Evolutionary conservation across 1,140 invertebrate genomes (phyloP).

Genomic region (Trichonephila clavata): DNA sequence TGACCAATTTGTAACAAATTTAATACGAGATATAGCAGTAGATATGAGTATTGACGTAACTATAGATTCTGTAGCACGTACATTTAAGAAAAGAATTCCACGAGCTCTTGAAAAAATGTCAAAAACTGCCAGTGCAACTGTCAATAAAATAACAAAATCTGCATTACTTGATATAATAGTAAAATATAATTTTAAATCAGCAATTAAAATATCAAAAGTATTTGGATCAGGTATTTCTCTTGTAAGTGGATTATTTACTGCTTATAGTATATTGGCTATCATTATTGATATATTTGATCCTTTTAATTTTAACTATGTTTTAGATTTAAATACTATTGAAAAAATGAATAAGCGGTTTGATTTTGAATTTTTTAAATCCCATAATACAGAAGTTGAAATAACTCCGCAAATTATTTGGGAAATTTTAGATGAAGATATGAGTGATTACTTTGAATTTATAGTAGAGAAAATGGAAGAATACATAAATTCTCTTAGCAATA

Average conservation of each 20-base stretch:
- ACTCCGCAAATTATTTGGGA: not conserved
- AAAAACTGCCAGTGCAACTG: not conserved
- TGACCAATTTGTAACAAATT: not conserved
- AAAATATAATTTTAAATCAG: not conserved
- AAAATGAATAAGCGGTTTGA: slow-evolving; percentile 11
- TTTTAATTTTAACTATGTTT: slow-evolving; percentile 34
- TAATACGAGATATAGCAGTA: not conserved
- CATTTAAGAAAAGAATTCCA: not conserved
- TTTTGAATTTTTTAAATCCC: not conserved
- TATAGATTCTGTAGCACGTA: not conserved
- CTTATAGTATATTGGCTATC: not conserved
- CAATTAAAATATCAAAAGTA: not conserved
- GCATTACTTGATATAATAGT: not conserved
- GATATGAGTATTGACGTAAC: not conserved
- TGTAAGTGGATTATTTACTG: not conserved
- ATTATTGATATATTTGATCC: slow-evolving; percentile 37
- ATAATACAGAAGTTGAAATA: not conserved
- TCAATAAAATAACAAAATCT: not conserved
- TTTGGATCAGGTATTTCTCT: not conserved
- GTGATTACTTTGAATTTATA: slow-evolving; percentile 7
- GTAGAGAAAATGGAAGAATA: not conserved
- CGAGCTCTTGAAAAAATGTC: not conserved
- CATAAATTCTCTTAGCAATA: not conserved
- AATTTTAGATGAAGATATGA: slow-evolving; percentile 33
- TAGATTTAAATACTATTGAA: not conserved